A percentile compares a stretch with the other conserved stretches of the same genome.
Conservation (phyloP, 2,888 invertebrate genomes). For the Erebia aethiops region DNA sequence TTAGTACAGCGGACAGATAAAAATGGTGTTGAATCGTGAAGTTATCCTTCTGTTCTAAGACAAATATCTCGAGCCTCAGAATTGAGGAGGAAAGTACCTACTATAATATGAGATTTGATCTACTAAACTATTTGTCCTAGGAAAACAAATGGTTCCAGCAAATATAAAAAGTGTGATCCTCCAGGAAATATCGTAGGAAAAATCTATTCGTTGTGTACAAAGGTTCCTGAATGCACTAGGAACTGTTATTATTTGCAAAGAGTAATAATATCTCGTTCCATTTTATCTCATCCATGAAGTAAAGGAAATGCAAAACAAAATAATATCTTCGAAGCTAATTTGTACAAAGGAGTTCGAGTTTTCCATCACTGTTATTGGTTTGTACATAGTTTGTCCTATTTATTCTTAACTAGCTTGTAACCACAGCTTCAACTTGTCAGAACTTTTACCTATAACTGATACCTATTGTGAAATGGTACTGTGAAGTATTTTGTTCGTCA, state of each 20-base stretch:
- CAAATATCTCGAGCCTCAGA: no score
- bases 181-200: not conserved
- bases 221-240: not conserved
- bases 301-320: conserved; percentile 15
- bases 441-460: not conserved
- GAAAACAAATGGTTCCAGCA: not conserved
- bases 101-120: not conserved
- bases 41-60: no score
- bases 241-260: not conserved
- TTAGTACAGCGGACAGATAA: no score
- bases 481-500: no score
- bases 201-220: not conserved
- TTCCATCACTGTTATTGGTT: not conserved
- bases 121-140: not conserved
- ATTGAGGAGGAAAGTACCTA: no score
- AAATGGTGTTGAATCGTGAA: no score
- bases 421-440: not conserved
- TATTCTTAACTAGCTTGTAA: not conserved
- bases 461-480: no score
- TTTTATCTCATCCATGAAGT: conserved; percentile 8
- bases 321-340: conserved; percentile 11
- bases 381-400: not conserved
- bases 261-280: not conserved
- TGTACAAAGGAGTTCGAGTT: not conserved
- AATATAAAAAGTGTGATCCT: not conserved